These are phyloP conservation scores for Tetramorium bicarinatum DNA, from an alignment of 2,888 invertebrate species.

Conservation along the genomic window DNA sequence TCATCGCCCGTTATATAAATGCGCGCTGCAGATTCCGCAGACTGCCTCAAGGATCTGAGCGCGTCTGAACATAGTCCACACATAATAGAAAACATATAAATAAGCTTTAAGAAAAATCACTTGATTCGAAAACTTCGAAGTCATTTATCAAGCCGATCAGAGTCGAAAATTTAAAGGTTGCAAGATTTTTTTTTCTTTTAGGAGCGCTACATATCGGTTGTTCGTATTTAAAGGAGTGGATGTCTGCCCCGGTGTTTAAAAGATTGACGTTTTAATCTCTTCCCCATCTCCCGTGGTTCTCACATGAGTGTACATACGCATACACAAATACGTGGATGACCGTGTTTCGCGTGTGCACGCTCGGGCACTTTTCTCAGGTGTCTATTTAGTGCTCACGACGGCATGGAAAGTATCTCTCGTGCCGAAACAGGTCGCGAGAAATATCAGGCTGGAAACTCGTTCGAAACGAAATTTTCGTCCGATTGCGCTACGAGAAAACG, in stretches of 20 bases:
- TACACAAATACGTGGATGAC: background rate
- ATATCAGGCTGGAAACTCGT: constrained; percentile 71
- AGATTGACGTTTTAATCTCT: constrained; percentile 39
- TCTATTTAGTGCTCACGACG: constrained; percentile 69
- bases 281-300: constrained; percentile 24
- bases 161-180: background rate
- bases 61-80: background rate
- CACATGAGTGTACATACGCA: background rate
- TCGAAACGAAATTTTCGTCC: constrained; percentile 68
- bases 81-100: background rate
- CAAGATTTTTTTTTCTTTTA: background rate
- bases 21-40: background rate
- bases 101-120: background rate
- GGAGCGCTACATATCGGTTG: background rate
- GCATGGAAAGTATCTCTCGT: constrained; percentile 72
- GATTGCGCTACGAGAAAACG: constrained; percentile 22
- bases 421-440: constrained; percentile 71
- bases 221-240: background rate
- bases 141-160: background rate
- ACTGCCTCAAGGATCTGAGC: background rate
- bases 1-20: constrained; percentile 36
- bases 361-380: constrained; percentile 61
- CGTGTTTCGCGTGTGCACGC: constrained; percentile 39
- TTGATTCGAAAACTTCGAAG: background rate
- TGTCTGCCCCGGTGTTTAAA: background rate